phyloP scores from a whole-genome alignment of 2,113 vertebrate genomes.

The Callipepla squamata region DNA sequence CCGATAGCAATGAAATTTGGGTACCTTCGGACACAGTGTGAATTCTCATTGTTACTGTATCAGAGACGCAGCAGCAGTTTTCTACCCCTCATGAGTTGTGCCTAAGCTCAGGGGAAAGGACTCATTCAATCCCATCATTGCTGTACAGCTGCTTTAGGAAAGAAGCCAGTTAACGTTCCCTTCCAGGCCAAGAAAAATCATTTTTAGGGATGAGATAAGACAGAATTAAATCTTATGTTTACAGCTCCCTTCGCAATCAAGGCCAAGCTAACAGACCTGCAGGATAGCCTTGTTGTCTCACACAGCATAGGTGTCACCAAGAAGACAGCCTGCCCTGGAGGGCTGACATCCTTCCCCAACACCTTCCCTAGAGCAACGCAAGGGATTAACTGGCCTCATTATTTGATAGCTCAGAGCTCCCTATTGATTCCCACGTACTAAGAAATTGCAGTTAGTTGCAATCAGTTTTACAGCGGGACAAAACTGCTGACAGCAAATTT shows the following conservation, averaged over 20 bases:
- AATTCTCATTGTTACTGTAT: conserved; percentile 32
- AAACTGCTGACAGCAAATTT: neutral
- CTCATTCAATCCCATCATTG: conserved; percentile 25
- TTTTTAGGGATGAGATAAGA: conserved; percentile 63
- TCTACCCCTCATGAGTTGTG: conserved; percentile 29
- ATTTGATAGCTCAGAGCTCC: conserved; percentile 18
- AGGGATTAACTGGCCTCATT: neutral
- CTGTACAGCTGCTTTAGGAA: conserved; percentile 59
- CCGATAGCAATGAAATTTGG: neutral
- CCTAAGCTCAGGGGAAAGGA: conserved; percentile 42
- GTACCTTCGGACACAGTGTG: conserved; percentile 6
- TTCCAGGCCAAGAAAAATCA: conserved; percentile 60
- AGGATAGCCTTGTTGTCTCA: neutral
- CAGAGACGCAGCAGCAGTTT: conserved; percentile 41
- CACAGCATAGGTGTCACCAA: neutral
- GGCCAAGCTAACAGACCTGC: conserved; percentile 37
- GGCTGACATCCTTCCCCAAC: neutral
- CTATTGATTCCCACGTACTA: neutral
- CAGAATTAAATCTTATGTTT: conserved; percentile 35
- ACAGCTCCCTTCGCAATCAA: conserved; percentile 28
- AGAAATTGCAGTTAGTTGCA: neutral
- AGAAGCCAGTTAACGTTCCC: conserved; percentile 37
- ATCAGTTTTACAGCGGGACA: neutral
- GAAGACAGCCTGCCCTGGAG: neutral
- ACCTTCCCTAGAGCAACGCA: neutral